A percentile compares a stretch with the other conserved stretches of the same genome.
Conservation (phyloP, 2,888 invertebrate genomes). For the Buathra laborator region DNA sequence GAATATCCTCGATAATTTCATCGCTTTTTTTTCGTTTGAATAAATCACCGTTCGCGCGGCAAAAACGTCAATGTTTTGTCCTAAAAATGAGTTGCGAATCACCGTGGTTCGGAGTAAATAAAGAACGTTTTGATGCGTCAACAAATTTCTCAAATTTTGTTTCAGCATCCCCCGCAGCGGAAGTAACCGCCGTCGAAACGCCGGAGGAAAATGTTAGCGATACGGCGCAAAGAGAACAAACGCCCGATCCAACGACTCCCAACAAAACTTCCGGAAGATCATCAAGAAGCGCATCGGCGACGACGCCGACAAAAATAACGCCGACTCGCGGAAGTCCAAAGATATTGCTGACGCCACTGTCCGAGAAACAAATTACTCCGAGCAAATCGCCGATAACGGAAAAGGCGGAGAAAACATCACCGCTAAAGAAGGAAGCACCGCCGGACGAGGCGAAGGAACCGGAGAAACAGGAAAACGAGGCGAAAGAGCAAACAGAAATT, state of each 20-base stretch:
- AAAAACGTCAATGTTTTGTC: neutral
- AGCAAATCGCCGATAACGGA: slow-evolving; percentile 68
- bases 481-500: neutral
- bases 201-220: slow-evolving; percentile 71
- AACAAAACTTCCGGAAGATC: slow-evolving; percentile 78
- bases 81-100: neutral
- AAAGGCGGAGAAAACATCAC: slow-evolving; percentile 33
- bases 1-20: neutral
- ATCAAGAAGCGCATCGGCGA: slow-evolving; percentile 71
- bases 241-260: slow-evolving; percentile 75
- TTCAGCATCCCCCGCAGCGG: slow-evolving; percentile 59
- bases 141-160: neutral
- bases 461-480: neutral
- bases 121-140: too few species aligned
- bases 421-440: slow-evolving; percentile 51
- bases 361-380: slow-evolving; percentile 65
- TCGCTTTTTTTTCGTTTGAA: neutral
- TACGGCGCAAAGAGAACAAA: slow-evolving; percentile 70
- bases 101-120: too few species aligned
- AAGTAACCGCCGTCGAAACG: slow-evolving; percentile 54
- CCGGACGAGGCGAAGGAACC: slow-evolving; percentile 25
- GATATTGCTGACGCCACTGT: slow-evolving; percentile 55
- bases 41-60: too few species aligned
- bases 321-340: slow-evolving; percentile 70
- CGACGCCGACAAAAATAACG: slow-evolving; percentile 70